Evolutionary conservation across 2,113 vertebrate species (phyloP), one percentile per base, ranked within the genome.

Genomic region (Aegithalos caudatus): DNA sequence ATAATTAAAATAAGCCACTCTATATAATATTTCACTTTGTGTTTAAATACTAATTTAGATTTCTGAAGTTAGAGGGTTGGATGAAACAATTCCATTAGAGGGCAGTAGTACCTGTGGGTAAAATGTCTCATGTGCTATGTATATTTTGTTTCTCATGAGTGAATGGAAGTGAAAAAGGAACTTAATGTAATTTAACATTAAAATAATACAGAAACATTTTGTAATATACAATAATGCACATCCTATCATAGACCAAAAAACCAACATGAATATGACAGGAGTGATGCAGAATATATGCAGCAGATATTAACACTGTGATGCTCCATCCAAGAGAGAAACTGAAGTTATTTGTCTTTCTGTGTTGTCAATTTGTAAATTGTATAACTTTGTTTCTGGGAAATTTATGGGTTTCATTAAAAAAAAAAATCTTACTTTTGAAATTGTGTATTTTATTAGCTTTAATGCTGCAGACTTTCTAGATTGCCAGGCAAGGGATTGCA

Each of bases 1-100:
- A 31, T 53, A 38, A 70, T 58, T 80, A 80, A 81, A 95, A 72
- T 28, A 29, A 91, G 57, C 2, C 47, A 11, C 22, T 27, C 16
- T 66, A 45, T 69, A 6, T 21, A 66, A 10, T 50, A 19, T 13
- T 53, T 79, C 25, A 44, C 58, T 82, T 80, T 47, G 38, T 61
- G 38, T 58, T 79, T 80, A 72, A 90, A 47, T 62, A 12, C 27
- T 65, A 6, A 20, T 50, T 44, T 22, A 29, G 14, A 7, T 64
- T 81, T 71, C 19, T 72, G 28, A 50, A 83, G 35, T 73, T 47
- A 38, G n/a, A 91, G 89, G 86, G 88, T 88, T 1, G n/a, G 62
- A 76, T 79, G 35, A 53, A 97, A 62, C 37, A 57, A 24, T 81
- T 84, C 76, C 88, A 66, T 94, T 91, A 93, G 90, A 94, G 89